Conservation (phyloP, 2,113 vertebrate species). For the Empidonax alnorum region DNA sequence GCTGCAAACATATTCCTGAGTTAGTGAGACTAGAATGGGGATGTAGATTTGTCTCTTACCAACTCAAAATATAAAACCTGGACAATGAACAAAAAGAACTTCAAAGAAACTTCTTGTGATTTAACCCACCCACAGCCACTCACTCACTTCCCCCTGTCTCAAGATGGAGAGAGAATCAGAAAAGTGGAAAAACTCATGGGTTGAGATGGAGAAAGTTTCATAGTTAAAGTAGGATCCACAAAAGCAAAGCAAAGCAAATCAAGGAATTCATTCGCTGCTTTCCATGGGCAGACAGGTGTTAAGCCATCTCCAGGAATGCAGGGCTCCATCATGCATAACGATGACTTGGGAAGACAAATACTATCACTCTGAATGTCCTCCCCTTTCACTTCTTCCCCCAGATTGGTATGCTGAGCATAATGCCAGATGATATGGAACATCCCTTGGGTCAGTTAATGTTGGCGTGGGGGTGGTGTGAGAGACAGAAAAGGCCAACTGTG, state of each 20-base stretch:
- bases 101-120: not conserved
- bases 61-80: not conserved
- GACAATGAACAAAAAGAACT: not conserved
- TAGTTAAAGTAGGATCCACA: not conserved
- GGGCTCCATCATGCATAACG: rapidly evolving
- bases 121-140: not conserved
- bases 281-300: not conserved
- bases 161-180: not conserved
- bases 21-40: not conserved
- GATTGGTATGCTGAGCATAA: not conserved
- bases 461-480: rapidly evolving
- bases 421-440: not conserved
- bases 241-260: not conserved
- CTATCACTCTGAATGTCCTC: not conserved
- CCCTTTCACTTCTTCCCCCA: not conserved
- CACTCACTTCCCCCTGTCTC: not conserved
- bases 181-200: not conserved
- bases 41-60: not conserved
- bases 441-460: not conserved
- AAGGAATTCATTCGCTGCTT: not conserved
- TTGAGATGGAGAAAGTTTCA: not conserved
- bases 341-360: not conserved
- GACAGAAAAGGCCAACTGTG: not conserved
- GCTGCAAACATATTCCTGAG: not conserved
- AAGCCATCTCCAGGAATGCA: not conserved